Evolutionary conservation across 2,113 vertebrate species (phyloP), one percentile per base, ranked within the genome.

Genomic region (Melanotaenia duboulayi): DNA sequence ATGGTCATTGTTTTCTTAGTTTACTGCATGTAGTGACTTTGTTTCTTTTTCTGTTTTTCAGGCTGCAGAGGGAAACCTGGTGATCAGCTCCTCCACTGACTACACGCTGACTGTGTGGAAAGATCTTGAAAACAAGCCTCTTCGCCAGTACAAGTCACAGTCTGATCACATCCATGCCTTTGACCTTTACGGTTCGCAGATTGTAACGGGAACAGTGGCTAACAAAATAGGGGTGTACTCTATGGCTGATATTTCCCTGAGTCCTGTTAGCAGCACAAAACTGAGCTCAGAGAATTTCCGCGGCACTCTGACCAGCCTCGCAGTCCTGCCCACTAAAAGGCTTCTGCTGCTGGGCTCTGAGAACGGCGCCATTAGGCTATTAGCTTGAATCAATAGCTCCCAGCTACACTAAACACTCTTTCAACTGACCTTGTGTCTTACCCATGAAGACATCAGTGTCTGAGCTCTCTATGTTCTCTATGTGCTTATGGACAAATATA

Each of bases 211-310:
- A 73, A 99, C 96, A 0, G 96, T 97, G 87, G 95, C 96, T 77
- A 99, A 99, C 92, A 98, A 96, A 88, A 98, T 99, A 0, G 95
- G 97, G 0, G 94, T 99, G 83, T 99, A 98, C 85, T 97, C 97
- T 63, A 94, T 97, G 91, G 92, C 95, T 16, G 96, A 97, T 50
- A 95, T 95, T 23, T 95, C 96, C 2, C 85, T 94, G 20, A 95
- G 95, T 80, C 95, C 96, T 0, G 73, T 84, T 56, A 96, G 96
- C 84, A 94, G 94, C 4, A 98, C 96, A 70, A 99, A 98, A 86
- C 95, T 99, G 78, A 99, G 97, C 91, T 96, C 96, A 0, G 97
- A 99, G 92, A 99, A 99, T 91, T 99, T 99, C 89, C 95, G 96
- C 2, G 97, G 98, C 22, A 99, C 97, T 0, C 82, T 99, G 81